These are phyloP conservation scores for Miltochrista miniata DNA, from an alignment of 2,888 invertebrate species.

Conservation along the genomic window DNA sequence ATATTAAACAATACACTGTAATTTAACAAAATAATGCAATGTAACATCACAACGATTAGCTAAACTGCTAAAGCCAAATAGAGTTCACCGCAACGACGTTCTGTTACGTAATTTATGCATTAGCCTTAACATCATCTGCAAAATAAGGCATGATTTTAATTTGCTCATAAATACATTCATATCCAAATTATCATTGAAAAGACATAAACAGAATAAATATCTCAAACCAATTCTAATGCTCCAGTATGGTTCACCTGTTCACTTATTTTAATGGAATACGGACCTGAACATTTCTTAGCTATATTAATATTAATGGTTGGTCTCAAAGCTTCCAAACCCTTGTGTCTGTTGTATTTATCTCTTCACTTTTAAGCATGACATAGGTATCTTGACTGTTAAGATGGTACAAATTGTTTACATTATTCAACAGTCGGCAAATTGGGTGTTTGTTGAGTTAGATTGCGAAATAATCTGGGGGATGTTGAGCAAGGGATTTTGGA, in stretches of 20 bases:
- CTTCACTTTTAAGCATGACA: constrained; percentile 34
- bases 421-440: constrained; percentile 27
- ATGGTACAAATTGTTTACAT: constrained; percentile 33
- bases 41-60: no score
- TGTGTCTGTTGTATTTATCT: constrained; percentile 29
- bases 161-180: not conserved
- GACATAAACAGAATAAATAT: not conserved
- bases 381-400: constrained; percentile 30
- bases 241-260: constrained; percentile 6
- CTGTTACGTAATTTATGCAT: no score
- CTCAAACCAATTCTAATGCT: not conserved
- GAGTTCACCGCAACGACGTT: not conserved
- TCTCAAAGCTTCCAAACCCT: constrained; percentile 25
- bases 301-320: constrained; percentile 37
- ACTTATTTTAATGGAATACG: constrained; percentile 27
- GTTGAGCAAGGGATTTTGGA: constrained; percentile 2
- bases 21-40: no score
- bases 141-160: not conserved
- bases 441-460: constrained; percentile 12
- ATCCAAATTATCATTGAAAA: not conserved
- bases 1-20: no score
- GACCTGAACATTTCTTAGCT: constrained; percentile 21
- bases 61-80: no score
- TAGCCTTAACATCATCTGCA: no score
- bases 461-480: constrained; percentile 1